phyloP scores from a whole-genome alignment of 2,113 vertebrate species.

The Megalops atlanticus region DNA sequence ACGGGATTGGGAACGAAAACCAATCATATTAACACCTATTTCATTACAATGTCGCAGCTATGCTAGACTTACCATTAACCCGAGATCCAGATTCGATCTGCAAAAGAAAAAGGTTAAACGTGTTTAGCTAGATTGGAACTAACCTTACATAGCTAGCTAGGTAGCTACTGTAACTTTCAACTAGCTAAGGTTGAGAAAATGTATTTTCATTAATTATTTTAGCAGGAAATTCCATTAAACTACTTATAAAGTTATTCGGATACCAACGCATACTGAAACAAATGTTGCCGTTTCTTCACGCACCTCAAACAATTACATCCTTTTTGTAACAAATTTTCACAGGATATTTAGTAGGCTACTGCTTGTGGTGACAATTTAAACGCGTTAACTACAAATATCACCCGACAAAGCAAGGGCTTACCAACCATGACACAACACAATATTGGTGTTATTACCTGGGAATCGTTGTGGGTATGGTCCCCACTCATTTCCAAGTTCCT shows the following conservation, averaged over 20 bases:
- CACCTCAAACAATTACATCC: background rate
- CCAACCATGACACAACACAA: background rate
- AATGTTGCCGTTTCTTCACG: background rate
- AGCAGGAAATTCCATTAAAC: background rate
- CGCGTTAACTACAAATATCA: background rate
- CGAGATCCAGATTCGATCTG: slow-evolving; percentile 17
- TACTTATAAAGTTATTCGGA: background rate
- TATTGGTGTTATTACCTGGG: background rate
- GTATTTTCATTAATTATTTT: background rate
- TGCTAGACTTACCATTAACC: slow-evolving; percentile 2
- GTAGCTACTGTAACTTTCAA: background rate
- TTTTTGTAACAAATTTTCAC: background rate
- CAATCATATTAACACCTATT: background rate
- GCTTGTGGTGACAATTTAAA: background rate
- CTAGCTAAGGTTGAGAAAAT: background rate
- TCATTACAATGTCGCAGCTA: background rate
- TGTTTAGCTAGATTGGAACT: background rate
- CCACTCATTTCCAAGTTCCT: slow-evolving; percentile 13
- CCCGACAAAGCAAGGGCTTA: background rate
- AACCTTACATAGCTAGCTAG: background rate
- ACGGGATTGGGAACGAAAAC: background rate
- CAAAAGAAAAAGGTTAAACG: slow-evolving; percentile 12
- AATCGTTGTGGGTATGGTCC: slow-evolving; percentile 20
- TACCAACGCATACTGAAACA: background rate
- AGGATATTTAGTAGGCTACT: background rate